Evolutionary conservation across 1,140 invertebrate species (phyloP).

Genomic region (Solenopsis fugax): DNA sequence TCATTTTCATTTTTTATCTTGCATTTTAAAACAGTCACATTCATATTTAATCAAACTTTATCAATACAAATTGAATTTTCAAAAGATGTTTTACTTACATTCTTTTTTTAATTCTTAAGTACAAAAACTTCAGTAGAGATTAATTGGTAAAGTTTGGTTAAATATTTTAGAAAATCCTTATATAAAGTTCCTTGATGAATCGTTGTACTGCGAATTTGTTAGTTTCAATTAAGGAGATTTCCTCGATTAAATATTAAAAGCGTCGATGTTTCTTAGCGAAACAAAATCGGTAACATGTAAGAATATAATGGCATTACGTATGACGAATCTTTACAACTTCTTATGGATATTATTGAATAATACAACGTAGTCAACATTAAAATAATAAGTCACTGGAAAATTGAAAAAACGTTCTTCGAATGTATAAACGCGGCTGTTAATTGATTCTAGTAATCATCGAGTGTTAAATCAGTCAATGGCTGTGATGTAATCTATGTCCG

Average conservation of each 20-base stretch:
- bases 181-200: conserved; percentile 7
- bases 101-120: not conserved
- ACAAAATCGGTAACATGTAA: not conserved
- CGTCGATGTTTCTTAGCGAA: not conserved
- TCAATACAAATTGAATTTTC: not conserved
- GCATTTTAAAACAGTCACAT: not conserved
- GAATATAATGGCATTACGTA: not conserved
- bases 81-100: not conserved
- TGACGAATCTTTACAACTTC: not conserved
- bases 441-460: conserved; percentile 10
- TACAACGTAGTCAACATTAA: not conserved
- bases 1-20: conserved; percentile 3
- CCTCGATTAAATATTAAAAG: not conserved
- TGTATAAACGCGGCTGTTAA: not conserved
- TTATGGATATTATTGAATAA: not conserved
- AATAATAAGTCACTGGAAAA: not conserved
- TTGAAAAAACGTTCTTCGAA: not conserved
- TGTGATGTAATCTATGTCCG: conserved; percentile 30
- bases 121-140: not conserved
- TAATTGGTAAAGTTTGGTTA: not conserved
- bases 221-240: not conserved
- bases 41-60: too few species aligned
- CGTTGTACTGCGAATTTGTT: not conserved
- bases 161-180: not conserved
- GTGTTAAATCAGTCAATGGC: conserved; percentile 30